These are phyloP conservation scores for Butorides virescens DNA, from an alignment of 2,113 vertebrate species.

Conservation along the genomic window DNA sequence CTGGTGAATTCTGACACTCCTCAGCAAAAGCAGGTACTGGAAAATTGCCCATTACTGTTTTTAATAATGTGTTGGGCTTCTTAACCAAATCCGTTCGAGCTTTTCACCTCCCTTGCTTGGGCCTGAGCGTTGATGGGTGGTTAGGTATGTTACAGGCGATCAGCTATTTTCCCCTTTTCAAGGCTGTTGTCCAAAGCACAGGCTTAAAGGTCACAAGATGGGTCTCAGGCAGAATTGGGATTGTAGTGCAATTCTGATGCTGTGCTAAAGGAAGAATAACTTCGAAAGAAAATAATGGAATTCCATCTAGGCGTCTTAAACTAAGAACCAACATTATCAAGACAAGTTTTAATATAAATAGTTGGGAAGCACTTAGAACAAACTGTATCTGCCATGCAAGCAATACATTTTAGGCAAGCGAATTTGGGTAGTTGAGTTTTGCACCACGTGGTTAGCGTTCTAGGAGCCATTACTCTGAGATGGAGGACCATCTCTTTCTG, in stretches of 20 bases:
- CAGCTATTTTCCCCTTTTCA: neutral
- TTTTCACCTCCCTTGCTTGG: neutral
- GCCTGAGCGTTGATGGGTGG: neutral
- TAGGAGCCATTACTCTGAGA: neutral
- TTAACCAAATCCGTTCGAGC: neutral
- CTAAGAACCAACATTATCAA: neutral
- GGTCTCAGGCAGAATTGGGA: neutral
- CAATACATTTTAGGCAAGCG: neutral
- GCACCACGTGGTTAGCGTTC: neutral
- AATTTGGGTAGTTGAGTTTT: neutral
- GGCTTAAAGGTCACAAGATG: neutral
- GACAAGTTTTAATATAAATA: neutral
- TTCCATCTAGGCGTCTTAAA: neutral
- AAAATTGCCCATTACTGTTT: neutral
- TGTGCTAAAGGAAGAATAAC: neutral
- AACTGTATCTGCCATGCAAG: neutral
- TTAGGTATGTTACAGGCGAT: neutral
- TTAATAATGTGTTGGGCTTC: neutral
- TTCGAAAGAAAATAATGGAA: neutral
- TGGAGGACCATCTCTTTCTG: neutral
- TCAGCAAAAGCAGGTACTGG: neutral
- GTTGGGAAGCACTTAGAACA: neutral
- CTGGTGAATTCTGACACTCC: neutral
- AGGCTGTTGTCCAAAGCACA: neutral
- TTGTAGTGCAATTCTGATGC: neutral